Percentiles rank a stretch among this genome's conserved stretches.
Evolutionary conservation across 1,140 invertebrate genomes (phyloP).

Genomic region (Lepidurus couesii): DNA sequence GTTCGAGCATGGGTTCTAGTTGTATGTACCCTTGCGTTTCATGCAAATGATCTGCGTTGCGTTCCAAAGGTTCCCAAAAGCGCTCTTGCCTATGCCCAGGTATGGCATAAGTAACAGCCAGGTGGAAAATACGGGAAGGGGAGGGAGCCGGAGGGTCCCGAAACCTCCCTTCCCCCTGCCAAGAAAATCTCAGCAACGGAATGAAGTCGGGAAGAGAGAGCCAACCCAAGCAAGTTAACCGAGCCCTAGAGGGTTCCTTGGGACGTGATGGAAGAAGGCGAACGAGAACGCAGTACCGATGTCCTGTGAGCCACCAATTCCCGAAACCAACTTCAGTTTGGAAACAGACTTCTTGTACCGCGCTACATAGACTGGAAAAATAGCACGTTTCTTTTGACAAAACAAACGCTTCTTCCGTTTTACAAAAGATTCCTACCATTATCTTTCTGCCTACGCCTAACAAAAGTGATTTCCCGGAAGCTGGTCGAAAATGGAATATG

Average conservation of each 20-base stretch:
- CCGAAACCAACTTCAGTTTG: neutral
- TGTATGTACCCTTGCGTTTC: neutral
- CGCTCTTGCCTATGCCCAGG: neutral
- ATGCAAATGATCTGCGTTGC: conserved; percentile 21
- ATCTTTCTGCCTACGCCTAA: neutral
- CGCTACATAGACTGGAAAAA: neutral
- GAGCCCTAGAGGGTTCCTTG: conserved; percentile 16
- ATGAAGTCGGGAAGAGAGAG: conserved; percentile 21
- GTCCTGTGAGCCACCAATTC: neutral
- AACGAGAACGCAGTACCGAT: conserved; percentile 6
- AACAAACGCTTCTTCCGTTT: no score
- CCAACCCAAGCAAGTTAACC: conserved; percentile 7
- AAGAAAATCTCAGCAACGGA: neutral
- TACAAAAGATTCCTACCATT: no score
- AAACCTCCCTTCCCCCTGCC: neutral
- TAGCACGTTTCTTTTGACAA: no score
- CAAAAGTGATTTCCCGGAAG: neutral
- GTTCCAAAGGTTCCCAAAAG: neutral
- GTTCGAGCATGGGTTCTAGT: neutral
- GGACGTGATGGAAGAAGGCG: conserved; percentile 17
- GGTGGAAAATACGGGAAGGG: conserved; percentile 6
- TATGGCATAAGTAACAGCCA: conserved; percentile 19
- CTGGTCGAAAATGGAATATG: neutral
- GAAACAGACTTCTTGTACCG: conserved; percentile 1
- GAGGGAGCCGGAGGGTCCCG: neutral